These are phyloP conservation scores for Numenius phaeopus DNA, from an alignment of 2,797 vertebrate species.

Conservation along the genomic window DNA sequence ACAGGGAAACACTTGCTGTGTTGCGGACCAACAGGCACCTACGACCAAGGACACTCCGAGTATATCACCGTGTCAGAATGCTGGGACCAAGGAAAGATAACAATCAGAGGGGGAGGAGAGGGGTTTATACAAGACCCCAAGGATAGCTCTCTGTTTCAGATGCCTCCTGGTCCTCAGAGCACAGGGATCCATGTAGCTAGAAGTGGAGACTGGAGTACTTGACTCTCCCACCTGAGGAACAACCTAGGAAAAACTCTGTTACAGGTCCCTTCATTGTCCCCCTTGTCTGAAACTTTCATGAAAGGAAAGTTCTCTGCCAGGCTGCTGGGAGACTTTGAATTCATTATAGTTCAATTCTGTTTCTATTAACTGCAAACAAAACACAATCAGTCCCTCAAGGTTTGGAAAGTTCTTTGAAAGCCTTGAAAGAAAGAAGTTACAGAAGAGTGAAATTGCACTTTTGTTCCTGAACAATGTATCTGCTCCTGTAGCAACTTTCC, in stretches of 20 bases:
- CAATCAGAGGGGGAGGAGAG: background rate
- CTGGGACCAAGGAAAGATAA: background rate
- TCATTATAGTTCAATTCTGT: conserved; percentile 24
- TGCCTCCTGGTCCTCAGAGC: background rate
- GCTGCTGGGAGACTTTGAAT: background rate
- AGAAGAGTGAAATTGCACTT: background rate
- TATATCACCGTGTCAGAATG: background rate
- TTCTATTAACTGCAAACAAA: conserved; percentile 1
- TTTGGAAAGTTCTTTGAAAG: conserved; percentile 17
- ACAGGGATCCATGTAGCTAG: background rate
- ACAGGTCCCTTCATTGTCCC: background rate
- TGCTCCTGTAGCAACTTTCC: background rate
- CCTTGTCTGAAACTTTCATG: background rate
- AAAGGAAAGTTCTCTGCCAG: background rate
- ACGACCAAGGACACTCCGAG: background rate
- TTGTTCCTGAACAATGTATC: background rate
- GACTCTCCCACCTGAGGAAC: background rate
- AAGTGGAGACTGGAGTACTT: background rate
- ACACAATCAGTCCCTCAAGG: background rate
- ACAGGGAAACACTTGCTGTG: background rate
- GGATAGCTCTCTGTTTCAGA: background rate
- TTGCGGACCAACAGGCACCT: background rate
- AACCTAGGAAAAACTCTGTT: background rate
- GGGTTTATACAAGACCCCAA: background rate
- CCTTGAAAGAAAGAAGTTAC: background rate